phyloP scores from a whole-genome alignment of 1,140 invertebrate species.

The Alviniconcha marisindica region DNA sequence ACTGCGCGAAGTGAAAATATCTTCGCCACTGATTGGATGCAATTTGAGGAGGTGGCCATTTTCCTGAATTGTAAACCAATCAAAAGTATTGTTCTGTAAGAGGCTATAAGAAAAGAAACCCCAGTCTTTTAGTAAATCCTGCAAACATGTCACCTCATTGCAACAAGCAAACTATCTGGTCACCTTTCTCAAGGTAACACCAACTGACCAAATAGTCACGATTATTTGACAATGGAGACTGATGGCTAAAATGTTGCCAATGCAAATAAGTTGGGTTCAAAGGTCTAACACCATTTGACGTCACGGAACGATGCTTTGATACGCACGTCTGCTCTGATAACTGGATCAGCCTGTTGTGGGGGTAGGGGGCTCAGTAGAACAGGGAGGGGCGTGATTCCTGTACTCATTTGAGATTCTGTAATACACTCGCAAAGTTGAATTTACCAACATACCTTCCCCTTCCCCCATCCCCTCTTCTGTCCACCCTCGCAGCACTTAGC shows the following conservation, averaged over 20 bases:
- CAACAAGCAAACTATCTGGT: not conserved
- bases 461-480: too few relatives aligned
- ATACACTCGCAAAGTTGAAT: too few relatives aligned
- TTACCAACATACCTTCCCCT: too few relatives aligned
- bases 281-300: not conserved
- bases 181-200: not conserved
- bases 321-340: too few relatives aligned
- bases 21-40: slow-evolving; percentile 22
- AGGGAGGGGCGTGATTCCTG: too few relatives aligned
- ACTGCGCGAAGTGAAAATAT: slow-evolving; percentile 16
- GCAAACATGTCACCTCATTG: not conserved
- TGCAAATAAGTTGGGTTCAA: not conserved
- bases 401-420: too few relatives aligned
- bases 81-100: not conserved
- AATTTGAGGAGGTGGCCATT: slow-evolving; percentile 36
- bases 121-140: not conserved
- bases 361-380: too few relatives aligned
- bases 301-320: too few relatives aligned
- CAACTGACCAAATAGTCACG: not conserved
- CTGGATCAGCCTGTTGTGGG: too few relatives aligned
- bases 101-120: not conserved
- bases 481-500: too few relatives aligned
- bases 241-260: not conserved
- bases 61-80: slow-evolving; percentile 23
- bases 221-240: not conserved